phyloP scores from a whole-genome alignment of 2,888 invertebrate species.

The Sturmia bella region DNA sequence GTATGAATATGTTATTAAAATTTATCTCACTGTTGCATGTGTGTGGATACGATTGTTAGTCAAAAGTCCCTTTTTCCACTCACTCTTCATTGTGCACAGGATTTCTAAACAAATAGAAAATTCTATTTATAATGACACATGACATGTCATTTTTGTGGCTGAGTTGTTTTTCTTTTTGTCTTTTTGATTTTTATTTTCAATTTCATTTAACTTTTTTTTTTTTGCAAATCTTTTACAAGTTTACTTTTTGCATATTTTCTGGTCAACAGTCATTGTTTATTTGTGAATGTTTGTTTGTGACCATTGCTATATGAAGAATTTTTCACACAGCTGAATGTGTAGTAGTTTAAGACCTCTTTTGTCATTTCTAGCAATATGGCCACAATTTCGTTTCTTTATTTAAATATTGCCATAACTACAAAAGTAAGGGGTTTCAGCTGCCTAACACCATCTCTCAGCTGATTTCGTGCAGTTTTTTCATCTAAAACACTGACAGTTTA shows the following conservation, averaged over 20 bases:
- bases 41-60: neutral
- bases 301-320: too few relatives aligned
- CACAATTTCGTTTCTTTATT: too few relatives aligned
- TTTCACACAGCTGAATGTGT: too few relatives aligned
- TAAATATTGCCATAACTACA: too few relatives aligned
- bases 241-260: slow-evolving; percentile 1
- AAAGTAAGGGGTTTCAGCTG: too few relatives aligned
- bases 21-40: neutral
- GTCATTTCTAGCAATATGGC: too few relatives aligned
- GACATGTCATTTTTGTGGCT: slow-evolving; percentile 54
- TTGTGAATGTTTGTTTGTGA: neutral
- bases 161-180: neutral
- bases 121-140: slow-evolving; percentile 57
- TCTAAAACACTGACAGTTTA: too few relatives aligned
- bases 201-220: slow-evolving; percentile 1
- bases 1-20: slow-evolving; percentile 27
- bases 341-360: too few relatives aligned
- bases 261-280: slow-evolving; percentile 7
- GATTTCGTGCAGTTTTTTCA: too few relatives aligned
- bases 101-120: slow-evolving; percentile 3
- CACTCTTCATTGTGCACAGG: slow-evolving; percentile 26
- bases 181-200: slow-evolving; percentile 9
- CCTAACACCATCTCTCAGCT: too few relatives aligned
- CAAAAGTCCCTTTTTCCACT: neutral
- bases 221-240: neutral